Evolutionary conservation across 1,140 invertebrate species (phyloP).

Genomic region (Ridgeia piscesae): DNA sequence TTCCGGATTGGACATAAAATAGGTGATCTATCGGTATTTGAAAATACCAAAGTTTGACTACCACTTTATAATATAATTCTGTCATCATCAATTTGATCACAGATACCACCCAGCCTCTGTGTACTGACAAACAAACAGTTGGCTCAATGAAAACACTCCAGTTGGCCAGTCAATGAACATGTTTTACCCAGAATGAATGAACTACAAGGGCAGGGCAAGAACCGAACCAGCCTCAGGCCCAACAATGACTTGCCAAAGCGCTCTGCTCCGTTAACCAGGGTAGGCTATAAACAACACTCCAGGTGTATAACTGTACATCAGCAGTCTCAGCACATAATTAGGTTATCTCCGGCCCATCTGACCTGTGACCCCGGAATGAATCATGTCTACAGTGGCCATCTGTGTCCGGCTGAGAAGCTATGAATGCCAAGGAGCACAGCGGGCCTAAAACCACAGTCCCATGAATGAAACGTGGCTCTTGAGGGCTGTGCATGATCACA

Average conservation of each 20-base stretch:
- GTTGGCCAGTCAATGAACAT: neutral
- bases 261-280: neutral
- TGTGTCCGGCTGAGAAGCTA: neutral
- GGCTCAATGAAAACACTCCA: neutral
- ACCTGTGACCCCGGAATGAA: neutral
- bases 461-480: neutral
- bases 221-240: neutral
- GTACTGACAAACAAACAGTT: neutral
- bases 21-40: neutral
- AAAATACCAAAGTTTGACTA: neutral
- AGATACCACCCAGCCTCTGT: neutral
- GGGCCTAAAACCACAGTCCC: neutral
- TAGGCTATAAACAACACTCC: neutral
- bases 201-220: neutral
- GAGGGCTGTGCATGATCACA: neutral
- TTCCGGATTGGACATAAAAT: neutral
- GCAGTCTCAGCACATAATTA: neutral
- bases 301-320: neutral
- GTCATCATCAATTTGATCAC: neutral
- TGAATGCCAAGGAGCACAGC: neutral
- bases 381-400: neutral
- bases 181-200: neutral
- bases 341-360: neutral
- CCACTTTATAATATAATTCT: neutral
- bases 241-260: neutral